These are phyloP conservation scores for Lasiurus borealis DNA, from an alignment of 2,113 vertebrate species.

Conservation along the genomic window DNA sequence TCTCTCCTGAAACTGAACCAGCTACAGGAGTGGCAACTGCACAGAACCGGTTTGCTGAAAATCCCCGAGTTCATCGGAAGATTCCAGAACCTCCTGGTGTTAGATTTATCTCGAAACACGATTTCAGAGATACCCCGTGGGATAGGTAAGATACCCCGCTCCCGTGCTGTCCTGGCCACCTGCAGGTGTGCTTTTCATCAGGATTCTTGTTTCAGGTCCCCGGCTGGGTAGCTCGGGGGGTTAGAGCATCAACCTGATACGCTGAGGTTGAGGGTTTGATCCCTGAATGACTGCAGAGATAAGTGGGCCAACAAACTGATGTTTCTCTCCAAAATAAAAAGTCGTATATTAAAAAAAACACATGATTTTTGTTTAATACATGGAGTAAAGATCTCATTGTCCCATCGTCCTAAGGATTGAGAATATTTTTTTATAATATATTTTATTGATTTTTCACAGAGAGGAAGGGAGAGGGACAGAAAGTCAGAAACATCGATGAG, in stretches of 20 bases:
- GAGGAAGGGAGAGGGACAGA: no score
- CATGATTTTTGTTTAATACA: neutral
- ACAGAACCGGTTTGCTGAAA: conserved; percentile 92
- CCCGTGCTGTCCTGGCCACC: neutral
- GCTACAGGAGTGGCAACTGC: conserved; percentile 97
- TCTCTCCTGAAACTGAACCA: conserved; percentile 92
- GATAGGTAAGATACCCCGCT: conserved; percentile 90
- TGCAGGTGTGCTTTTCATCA: neutral
- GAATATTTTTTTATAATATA: neutral
- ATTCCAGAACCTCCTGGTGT: conserved; percentile 93
- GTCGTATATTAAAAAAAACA: neutral
- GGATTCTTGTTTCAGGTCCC: neutral
- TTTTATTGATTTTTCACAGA: no score
- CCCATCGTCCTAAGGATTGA: neutral
- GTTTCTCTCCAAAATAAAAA: neutral
- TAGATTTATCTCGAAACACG: conserved; percentile 95
- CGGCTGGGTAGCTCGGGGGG: neutral
- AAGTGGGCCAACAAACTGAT: neutral
- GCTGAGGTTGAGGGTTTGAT: neutral
- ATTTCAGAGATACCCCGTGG: conserved; percentile 92
- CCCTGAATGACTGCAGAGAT: no score
- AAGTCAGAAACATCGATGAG: no score
- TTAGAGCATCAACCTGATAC: neutral
- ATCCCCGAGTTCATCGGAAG: conserved; percentile 94
- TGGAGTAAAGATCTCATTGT: neutral